A percentile compares a stretch with the other conserved stretches of the same genome.
These are phyloP conservation scores for Stegastes partitus DNA, from an alignment of 2,113 vertebrate genomes.

Conservation along the genomic window DNA sequence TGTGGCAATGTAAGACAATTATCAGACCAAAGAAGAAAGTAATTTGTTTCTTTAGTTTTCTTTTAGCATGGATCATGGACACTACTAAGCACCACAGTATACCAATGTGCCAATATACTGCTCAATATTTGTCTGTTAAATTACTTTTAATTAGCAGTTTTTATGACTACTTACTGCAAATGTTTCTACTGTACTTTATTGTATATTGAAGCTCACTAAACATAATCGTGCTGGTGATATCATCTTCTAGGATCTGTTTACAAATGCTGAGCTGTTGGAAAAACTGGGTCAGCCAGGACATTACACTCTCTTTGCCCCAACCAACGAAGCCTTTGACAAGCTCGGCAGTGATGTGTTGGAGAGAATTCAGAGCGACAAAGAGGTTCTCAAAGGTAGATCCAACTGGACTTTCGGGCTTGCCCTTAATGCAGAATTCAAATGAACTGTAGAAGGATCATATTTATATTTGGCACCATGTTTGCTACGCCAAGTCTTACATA, in stretches of 20 bases:
- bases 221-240: constrained; percentile 3
- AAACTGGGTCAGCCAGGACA: constrained; percentile 90
- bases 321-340: constrained; percentile 92
- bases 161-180: background rate
- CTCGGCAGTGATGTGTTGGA: constrained; percentile 89
- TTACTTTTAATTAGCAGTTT: background rate
- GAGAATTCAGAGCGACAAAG: constrained; percentile 90
- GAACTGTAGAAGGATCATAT: constrained; percentile 24
- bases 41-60: too few relatives aligned
- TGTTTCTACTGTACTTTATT: constrained; percentile 7
- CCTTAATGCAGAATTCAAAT: constrained; percentile 18
- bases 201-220: constrained; percentile 16
- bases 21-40: background rate
- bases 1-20: background rate
- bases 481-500: constrained; percentile 35
- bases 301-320: constrained; percentile 96
- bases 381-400: constrained; percentile 90
- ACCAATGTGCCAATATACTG: background rate
- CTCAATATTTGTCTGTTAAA: background rate
- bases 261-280: constrained; percentile 87
- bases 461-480: constrained; percentile 41
- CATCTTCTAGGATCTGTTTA: constrained; percentile 86
- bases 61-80: too few relatives aligned
- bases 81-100: background rate
- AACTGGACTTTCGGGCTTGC: background rate